Evolutionary conservation across 2,888 invertebrate genomes (phyloP), one percentile per base, ranked within the genome.

Genomic region (Deilephila porcellus): DNA sequence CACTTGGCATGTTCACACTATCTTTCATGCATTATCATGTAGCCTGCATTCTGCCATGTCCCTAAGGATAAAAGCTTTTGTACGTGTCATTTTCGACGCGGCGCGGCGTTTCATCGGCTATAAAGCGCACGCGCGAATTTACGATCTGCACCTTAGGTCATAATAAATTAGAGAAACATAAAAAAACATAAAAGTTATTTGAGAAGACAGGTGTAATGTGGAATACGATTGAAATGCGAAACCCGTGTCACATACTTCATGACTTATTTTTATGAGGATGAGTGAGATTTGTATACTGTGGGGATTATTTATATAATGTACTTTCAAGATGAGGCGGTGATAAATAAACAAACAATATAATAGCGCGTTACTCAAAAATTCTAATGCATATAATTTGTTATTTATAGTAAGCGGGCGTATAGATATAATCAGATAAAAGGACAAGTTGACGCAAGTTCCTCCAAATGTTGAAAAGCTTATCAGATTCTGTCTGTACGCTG

Each of bases 41-140:
- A 32, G 63, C 56, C 45, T 64, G 53, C 53, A 56, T 64, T 74
- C 76, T 74, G 53, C 14, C 71, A 63, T 63, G n/a, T 20, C 71
- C 71, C 52, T 72, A 63, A 83, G 86, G 87, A 85, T 90, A 90
- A 91, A 90, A 90, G 90, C 88, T 86, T 88, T 83, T 78, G 85
- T 86, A 88, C 88, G 87, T 85, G 85, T 78, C 77, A 77, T 73
- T 74, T 76, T 76, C 72, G 78, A 75, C 74, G 77, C 76, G 72
- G 74, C 74, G 77, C 76, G 72, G 74, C 56, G 56, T 56, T 73
- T 76, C 73, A 75, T 75, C 80, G 74, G 77, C 80, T 80, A 83
- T 88, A 88, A 86, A 86, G 77, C 83, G 81, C 86, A 83, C 78
- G 72, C 77, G 79, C 74, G 74, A 83, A 79, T 86, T 86, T 83